Conservation (phyloP, 2,797 vertebrate species). For the Bradypus variegatus region DNA sequence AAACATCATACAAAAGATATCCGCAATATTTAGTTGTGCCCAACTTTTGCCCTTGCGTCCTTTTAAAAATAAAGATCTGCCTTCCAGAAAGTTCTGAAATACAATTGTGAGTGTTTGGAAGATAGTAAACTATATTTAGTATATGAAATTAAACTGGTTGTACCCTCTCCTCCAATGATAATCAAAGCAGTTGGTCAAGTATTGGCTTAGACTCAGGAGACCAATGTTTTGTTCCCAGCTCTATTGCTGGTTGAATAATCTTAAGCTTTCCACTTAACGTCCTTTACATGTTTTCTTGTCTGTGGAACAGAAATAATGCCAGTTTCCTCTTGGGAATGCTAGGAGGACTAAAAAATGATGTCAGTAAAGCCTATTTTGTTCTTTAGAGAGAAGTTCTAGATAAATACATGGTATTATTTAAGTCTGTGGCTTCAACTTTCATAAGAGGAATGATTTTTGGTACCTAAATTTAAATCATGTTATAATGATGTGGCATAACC, state of each 20-base stretch:
- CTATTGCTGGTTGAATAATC: background rate
- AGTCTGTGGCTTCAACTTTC: background rate
- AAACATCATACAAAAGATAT: slow-evolving; percentile 32
- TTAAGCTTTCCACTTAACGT: background rate
- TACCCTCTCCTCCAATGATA: background rate
- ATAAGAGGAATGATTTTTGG: background rate
- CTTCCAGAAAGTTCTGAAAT: slow-evolving; percentile 39
- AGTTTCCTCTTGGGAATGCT: background rate
- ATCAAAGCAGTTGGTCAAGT: background rate
- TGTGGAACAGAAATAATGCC: background rate
- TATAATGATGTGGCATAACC: slow-evolving; percentile 30
- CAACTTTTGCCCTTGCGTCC: background rate
- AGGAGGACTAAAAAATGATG: background rate
- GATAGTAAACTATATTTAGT: slow-evolving; percentile 19
- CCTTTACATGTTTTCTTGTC: background rate
- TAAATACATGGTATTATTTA: slow-evolving; percentile 18
- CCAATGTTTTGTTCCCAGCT: background rate
- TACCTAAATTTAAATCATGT: slow-evolving; percentile 32
- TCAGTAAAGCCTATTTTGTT: slow-evolving; percentile 1
- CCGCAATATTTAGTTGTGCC: background rate
- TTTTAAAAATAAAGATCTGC: slow-evolving; percentile 33
- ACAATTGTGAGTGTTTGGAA: slow-evolving; percentile 9
- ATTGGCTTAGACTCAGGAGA: background rate
- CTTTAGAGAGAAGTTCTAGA: slow-evolving; percentile 11
- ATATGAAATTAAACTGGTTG: background rate